Percentiles rank a stretch among this genome's conserved stretches.
These are phyloP conservation scores for Chloropsis hardwickii DNA, from an alignment of 2,113 vertebrate species.

Conservation along the genomic window DNA sequence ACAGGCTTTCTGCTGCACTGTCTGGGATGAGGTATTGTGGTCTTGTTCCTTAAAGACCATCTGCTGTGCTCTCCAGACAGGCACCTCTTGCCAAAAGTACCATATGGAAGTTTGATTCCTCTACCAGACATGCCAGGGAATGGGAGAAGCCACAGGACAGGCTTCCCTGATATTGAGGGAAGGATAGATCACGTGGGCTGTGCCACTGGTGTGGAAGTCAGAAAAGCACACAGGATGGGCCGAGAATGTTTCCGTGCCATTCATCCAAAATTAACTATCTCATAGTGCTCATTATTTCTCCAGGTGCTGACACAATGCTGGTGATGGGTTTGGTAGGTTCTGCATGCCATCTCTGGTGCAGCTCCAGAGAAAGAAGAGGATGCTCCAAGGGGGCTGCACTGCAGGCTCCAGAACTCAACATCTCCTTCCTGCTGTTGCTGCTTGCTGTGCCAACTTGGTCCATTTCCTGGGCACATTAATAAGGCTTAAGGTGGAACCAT, in stretches of 20 bases:
- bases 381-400: not conserved
- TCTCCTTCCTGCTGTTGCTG: not conserved
- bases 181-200: accelerated
- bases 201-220: not conserved
- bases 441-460: accelerated
- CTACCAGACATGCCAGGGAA: not conserved
- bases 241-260: not conserved
- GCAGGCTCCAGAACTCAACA: accelerated
- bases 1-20: not conserved
- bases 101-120: not conserved
- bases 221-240: not conserved
- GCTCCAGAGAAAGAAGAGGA: not conserved
- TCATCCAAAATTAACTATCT: not conserved
- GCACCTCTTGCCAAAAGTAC: not conserved
- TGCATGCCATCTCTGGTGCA: not conserved
- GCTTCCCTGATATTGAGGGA: not conserved
- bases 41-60: not conserved
- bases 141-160: not conserved
- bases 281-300: not conserved
- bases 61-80: not conserved
- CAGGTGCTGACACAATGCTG: not conserved
- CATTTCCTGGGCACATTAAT: not conserved
- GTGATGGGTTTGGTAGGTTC: not conserved
- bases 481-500: not conserved
- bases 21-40: not conserved